Base-by-base conservation (phyloP, 1,140 invertebrate genomes). In the Drosophila mojavensis region DNA sequence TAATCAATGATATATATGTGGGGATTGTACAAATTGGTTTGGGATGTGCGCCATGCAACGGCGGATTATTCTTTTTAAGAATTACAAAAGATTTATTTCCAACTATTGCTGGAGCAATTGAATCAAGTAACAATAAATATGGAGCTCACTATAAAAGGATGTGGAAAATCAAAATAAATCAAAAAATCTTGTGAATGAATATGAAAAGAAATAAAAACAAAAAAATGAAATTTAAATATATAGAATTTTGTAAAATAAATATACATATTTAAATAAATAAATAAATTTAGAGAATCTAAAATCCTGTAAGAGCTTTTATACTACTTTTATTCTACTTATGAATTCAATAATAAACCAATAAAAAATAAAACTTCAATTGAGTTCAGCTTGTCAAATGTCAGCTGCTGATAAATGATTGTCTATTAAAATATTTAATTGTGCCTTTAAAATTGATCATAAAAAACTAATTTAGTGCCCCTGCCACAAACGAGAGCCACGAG, bases 1-100 rank as follows among this genome's bases (percentile, higher is more conserved):
- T 89, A 89, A 89, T 89, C 84, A 88, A 84, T 88, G 80, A 72
- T 75, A 75, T 88, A 76, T 53, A 17, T 69, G 60, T 56, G 56
- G 9, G 33, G n/a, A 9, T 65, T 55, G 63, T 39, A 67, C 45
- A 63, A 48, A 79, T 58, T 64, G 53, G 53, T 55, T 39, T 41
- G 41, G 36, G 36, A 39, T 63, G 50, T 72, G 43, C 51, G 43
- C 51, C 51, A 63, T 36, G 60, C 59, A 7, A 63, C 55, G 26
- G 3, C 33, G 30, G 53, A 28, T 59, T 47, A 47, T 62, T 48
- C 45, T 65, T 36, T 41, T 39, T 11, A 60, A 53, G 64, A 58
- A 50, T 33, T 74, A 74, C 51, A 63, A 62, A 53, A 70, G 80
- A 82, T 82, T 78, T 82, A 55, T 61, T 62, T 66, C 28, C 48